Base-by-base conservation (phyloP, 2,888 invertebrate species). In the Ptilodon capucinus region DNA sequence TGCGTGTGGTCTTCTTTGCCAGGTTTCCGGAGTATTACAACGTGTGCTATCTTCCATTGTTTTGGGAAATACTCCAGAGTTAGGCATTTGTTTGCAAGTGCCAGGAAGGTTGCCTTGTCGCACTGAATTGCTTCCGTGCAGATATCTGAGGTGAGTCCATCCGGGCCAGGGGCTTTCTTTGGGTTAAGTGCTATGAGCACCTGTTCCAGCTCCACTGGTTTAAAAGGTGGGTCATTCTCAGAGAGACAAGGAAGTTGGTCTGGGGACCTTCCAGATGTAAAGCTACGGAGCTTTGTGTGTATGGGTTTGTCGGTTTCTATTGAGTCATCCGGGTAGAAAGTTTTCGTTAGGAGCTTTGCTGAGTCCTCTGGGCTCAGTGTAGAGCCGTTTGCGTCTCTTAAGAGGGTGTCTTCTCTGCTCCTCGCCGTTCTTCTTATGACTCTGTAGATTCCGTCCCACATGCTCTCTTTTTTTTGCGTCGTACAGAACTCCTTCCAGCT, bases 401-500 rank as follows among this genome's bases (percentile, higher is more conserved):
- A 1, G 0, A 40, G 43, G 0, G 8, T n/a, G 1, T 46, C 46
- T 14, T 46, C 43, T 2, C 16, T 8, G 1, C 48, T 35, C 4
- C 8, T 28, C 2, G 28, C 11, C 2, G 44, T 41, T 2, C 36
- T 35, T n/a, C 41, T 40, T 34, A 40, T 45, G 28, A 44, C 35
- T 19, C 38, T 39, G 23, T 44, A 44, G 2, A 44, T 36, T 2
- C 35, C 16, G 1, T 40, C 46, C 44, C 44, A 44, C 3, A 56
- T 4, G 4, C 42, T 40, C 30, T 61, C 62, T 17, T 13, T 44
- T 9, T 58, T 56, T 44, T 64, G 63, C 13, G 14, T 51, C 0
- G n/a, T 9, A 5, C 63, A 66, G 17, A 55, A 62, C 0, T 36
- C 40, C 39, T 56, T 62, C 60, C 57, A 58, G 28, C 59, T 54